Evolutionary conservation across 2,888 invertebrate species (phyloP), one percentile per base, ranked within the genome.

Genomic region (Lutraria lutraria): DNA sequence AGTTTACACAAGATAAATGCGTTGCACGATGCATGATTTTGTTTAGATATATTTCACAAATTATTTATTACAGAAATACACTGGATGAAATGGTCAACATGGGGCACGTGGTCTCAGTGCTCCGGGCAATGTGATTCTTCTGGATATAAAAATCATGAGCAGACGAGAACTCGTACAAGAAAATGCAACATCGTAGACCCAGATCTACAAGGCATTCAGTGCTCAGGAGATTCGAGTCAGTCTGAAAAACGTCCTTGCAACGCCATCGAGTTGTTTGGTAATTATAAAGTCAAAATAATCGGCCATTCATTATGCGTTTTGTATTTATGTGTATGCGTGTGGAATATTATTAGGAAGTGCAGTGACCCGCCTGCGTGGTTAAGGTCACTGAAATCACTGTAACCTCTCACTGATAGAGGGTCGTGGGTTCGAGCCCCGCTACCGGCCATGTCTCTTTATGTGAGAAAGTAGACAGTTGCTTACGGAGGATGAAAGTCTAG

Each of bases 261-360:
- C 80, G 88, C 80, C 29, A 52, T 86, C 15, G 86, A 86, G 56
- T 63, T 86, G 31, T 81, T 80, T 56, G 79, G 88, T 88, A 76
- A 60, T 52, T 16, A 8, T 8, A 4, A 84, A 21, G 29, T 13
- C 16, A 0, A 34, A 79, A 4, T 8, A 63, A 8, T 10, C 21
- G 21, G 63, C 25, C 63, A 68, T 68, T 68, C 12, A 56, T 56
- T 15, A 12, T 3, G 6, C 56, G 12, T 56, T 12, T 56, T 56
- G 56, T 56, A 8, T 56, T 15, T 3, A 4, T 2, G 43, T 43
- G 43, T 43, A 8, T 43, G 43, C 8, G 43, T 43, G 43, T 43
- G 43, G n/a, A n/a, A n/a, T n/a, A n/a, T n/a, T n/a, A n/a, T n/a
- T n/a, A n/a, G n/a, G n/a, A n/a, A n/a, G n/a, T n/a, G n/a, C n/a